Evolutionary conservation across 2,113 vertebrate species (phyloP).

Genomic region (Megaceryle maxima): DNA sequence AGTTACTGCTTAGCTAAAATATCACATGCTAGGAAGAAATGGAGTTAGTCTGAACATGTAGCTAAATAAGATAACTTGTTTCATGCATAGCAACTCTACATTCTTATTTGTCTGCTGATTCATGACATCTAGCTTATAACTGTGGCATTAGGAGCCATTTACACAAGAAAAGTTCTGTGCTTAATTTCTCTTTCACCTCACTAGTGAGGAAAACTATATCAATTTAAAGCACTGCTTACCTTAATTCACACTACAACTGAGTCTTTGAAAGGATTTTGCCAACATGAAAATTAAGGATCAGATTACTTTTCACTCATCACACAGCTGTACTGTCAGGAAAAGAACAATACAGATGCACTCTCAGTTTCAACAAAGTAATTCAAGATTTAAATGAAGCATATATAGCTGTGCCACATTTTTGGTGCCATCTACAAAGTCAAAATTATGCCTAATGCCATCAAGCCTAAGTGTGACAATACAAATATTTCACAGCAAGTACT

Average conservation of each 20-base stretch:
- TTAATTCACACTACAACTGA: not conserved
- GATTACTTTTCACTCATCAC: not conserved
- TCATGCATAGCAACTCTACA: not conserved
- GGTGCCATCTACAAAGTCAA: not conserved
- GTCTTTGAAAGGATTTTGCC: not conserved
- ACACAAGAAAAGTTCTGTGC: not conserved
- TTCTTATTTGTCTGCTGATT: not conserved
- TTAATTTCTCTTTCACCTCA: not conserved
- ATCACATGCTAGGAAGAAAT: not conserved
- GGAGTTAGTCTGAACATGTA: not conserved
- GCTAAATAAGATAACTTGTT: conserved; percentile 25
- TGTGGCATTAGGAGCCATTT: not conserved
- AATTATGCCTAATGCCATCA: not conserved
- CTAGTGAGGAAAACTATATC: not conserved
- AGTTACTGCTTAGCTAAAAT: conserved; percentile 41
- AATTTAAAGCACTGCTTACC: not conserved
- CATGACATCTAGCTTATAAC: not conserved
- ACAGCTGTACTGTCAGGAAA: not conserved
- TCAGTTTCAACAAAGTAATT: not conserved
- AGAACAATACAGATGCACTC: not conserved
- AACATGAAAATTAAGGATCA: not conserved
- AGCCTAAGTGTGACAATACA: not conserved
- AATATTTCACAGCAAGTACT: not conserved
- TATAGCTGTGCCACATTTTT: not conserved
- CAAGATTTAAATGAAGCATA: not conserved